These are phyloP conservation scores for Toxostoma redivivum DNA, from an alignment of 2,113 vertebrate genomes.

Conservation along the genomic window DNA sequence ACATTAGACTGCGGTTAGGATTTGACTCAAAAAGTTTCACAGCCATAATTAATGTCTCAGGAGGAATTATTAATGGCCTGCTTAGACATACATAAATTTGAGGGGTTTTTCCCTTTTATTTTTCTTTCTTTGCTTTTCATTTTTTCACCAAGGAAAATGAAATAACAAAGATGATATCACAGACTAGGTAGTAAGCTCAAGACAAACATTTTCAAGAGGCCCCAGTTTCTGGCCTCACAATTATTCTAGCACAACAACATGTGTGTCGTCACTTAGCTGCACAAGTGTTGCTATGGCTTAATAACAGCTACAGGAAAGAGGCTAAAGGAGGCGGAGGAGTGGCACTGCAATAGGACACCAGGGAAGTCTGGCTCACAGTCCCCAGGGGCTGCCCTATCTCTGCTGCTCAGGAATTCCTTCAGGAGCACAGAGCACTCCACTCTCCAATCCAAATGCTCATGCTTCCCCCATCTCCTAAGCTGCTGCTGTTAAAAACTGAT, in stretches of 20 bases:
- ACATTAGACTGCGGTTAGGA: not conserved
- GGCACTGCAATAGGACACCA: not conserved
- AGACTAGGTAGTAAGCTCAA: not conserved
- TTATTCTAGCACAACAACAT: not conserved
- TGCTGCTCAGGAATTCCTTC: not conserved
- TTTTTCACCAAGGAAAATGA: not conserved
- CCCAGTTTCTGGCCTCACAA: not conserved
- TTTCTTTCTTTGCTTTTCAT: not conserved
- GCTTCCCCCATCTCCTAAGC: not conserved
- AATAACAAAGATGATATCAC: not conserved
- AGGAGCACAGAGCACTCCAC: not conserved
- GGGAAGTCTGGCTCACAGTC: not conserved
- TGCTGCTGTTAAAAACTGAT: not conserved
- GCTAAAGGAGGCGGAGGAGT: not conserved
- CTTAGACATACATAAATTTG: not conserved
- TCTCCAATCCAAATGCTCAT: rapidly evolving
- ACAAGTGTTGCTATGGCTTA: not conserved
- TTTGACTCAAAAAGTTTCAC: not conserved
- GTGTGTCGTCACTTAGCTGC: not conserved
- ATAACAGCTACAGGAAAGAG: not conserved
- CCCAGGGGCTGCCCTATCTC: not conserved
- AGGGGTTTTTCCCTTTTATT: not conserved
- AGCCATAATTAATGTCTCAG: not conserved
- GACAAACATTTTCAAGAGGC: conserved; percentile 11
- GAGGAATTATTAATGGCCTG: not conserved